Conservation (phyloP, 2,113 vertebrate species). For the Lasiurus borealis region DNA sequence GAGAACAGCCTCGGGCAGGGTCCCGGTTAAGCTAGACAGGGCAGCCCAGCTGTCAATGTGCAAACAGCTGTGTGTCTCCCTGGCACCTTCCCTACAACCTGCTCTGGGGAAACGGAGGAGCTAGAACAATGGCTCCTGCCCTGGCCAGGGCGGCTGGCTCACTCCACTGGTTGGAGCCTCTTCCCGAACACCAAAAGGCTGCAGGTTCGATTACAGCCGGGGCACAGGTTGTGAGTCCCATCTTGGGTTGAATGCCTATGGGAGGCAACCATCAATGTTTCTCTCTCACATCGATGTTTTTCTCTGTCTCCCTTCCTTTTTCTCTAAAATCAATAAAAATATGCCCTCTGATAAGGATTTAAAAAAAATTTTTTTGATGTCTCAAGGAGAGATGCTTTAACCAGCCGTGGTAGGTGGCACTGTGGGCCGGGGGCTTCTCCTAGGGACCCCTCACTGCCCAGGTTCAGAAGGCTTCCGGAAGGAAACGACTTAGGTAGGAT, state of each 20-base stretch:
- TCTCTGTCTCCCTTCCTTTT: background rate
- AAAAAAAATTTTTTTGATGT: too few species aligned
- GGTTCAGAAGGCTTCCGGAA: background rate
- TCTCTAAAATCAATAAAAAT: background rate
- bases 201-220: too few species aligned
- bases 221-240: too few species aligned
- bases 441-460: background rate
- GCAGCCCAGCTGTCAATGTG: background rate
- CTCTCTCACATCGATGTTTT: background rate
- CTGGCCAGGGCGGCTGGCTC: background rate
- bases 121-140: background rate
- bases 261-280: background rate
- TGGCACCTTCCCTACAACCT: constrained; percentile 1
- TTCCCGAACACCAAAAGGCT: background rate
- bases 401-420: background rate
- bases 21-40: background rate
- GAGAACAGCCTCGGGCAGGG: background rate
- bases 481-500: background rate
- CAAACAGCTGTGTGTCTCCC: constrained; percentile 3
- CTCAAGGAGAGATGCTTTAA: background rate
- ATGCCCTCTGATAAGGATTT: background rate
- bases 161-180: background rate
- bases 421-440: background rate
- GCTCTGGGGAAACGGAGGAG: background rate
- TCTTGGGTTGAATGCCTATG: too few species aligned